Conservation (phyloP, 1,140 invertebrate genomes). For the Harlomillsia oculata region DNA sequence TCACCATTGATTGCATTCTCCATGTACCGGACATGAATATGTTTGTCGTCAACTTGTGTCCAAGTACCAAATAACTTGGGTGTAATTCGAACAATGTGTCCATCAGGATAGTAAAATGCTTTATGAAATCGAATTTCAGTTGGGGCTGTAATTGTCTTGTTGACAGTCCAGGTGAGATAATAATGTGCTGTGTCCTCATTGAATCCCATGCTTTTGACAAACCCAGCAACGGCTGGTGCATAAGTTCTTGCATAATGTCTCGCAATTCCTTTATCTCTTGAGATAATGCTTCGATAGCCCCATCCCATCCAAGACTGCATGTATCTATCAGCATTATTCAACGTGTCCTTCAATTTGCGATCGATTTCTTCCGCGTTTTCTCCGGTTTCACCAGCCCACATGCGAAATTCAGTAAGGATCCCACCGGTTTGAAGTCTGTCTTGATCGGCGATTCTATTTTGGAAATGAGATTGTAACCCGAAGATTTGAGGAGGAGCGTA, state of each 20-base stretch:
- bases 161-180: no score
- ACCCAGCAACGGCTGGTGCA: not conserved
- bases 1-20: no score
- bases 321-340: not conserved
- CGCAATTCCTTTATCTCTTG: not conserved
- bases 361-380: not conserved
- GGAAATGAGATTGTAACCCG: not conserved
- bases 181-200: not conserved
- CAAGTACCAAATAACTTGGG: no score
- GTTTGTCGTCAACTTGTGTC: no score
- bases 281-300: not conserved
- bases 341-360: not conserved
- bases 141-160: no score
- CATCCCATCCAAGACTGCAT: conserved; percentile 2
- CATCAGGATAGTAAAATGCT: no score
- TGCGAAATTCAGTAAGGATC: not conserved
- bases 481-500: not conserved
- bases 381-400: conserved; percentile 1
- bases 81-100: no score
- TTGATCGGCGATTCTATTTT: not conserved
- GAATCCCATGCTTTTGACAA: not conserved
- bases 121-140: no score
- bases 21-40: no score
- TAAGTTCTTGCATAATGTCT: conserved; percentile 3
- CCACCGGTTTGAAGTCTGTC: not conserved